Evolutionary conservation across 1,140 invertebrate genomes (phyloP).

Genomic region (Hylyphantes graminicola): DNA sequence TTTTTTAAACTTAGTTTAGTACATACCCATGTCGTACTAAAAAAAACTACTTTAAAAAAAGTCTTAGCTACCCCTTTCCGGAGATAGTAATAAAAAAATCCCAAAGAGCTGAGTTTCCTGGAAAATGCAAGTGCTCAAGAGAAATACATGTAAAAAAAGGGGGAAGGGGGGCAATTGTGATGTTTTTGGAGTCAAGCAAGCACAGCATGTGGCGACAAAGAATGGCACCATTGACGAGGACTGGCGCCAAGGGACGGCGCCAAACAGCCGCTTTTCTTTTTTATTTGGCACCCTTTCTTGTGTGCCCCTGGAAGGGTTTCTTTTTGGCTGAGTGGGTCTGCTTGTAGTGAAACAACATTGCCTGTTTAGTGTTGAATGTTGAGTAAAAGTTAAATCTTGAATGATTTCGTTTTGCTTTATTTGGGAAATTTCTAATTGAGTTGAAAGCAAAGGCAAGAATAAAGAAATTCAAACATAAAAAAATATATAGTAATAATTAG

Average conservation of each 20-base stretch:
- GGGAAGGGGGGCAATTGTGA: not conserved
- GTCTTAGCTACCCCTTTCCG: too few relatives aligned
- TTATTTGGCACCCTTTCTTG: constrained; percentile 1
- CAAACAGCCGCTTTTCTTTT: constrained; percentile 26
- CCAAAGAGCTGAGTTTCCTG: not conserved
- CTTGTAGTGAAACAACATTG: too few relatives aligned
- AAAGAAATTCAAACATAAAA: too few relatives aligned
- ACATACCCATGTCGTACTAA: too few relatives aligned
- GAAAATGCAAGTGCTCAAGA: constrained; percentile 13
- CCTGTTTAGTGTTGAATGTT: too few relatives aligned
- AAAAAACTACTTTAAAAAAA: too few relatives aligned
- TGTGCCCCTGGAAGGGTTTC: not conserved
- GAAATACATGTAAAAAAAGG: constrained; percentile 5
- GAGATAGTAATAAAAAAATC: not conserved
- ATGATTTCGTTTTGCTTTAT: too few relatives aligned
- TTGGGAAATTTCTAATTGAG: too few relatives aligned
- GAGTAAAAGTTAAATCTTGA: too few relatives aligned
- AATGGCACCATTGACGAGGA: constrained; percentile 31
- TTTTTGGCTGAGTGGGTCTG: constrained; percentile 3
- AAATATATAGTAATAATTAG: too few relatives aligned
- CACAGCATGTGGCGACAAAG: not conserved
- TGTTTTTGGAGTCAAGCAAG: not conserved
- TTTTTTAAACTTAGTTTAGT: too few relatives aligned
- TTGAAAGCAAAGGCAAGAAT: too few relatives aligned
- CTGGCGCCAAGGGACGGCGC: constrained; percentile 38